Evolutionary conservation across 35 echinoderm and acorn worm species (phyloP).

Genomic region (Ophiothrix spiculata): DNA sequence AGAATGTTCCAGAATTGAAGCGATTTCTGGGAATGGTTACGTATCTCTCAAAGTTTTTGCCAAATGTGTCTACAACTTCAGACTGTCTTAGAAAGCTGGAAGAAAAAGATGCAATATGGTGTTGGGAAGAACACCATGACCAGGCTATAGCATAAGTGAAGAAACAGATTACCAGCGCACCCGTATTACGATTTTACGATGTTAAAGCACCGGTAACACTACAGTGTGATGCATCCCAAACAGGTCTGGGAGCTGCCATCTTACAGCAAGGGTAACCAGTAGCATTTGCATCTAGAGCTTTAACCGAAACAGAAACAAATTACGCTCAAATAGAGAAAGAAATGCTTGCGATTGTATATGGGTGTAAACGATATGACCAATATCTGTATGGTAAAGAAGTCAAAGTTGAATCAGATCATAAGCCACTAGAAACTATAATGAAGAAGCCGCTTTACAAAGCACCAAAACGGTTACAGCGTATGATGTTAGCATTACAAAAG

Average conservation of each 20-base stretch:
- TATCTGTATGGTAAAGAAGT: constrained; percentile 66
- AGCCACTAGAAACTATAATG: constrained; percentile 58
- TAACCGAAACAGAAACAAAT: not conserved
- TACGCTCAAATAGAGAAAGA: constrained; percentile 36
- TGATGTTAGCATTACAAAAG: constrained; percentile 59
- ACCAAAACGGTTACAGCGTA: constrained; percentile 60
- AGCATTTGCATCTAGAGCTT: constrained; percentile 32
- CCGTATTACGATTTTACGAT: constrained; percentile 48
- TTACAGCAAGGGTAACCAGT: constrained; percentile 33
- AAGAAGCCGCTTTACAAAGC: constrained; percentile 41
- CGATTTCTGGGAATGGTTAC: not conserved
- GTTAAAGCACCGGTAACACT: constrained; percentile 11
- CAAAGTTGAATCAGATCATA: constrained; percentile 56
- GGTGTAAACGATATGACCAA: constrained; percentile 15
- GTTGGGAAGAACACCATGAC: constrained; percentile 51
- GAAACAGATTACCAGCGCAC: constrained; percentile 23
- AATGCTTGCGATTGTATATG: constrained; percentile 10
- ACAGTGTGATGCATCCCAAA: constrained; percentile 16
- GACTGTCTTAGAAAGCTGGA: constrained; percentile 20
- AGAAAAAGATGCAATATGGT: constrained; percentile 39
- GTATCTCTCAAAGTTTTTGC: not conserved
- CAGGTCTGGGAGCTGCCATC: constrained; percentile 17
- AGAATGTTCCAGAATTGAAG: not conserved
- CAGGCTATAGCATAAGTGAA: constrained; percentile 26
- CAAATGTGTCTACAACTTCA: not conserved